Base-by-base conservation (phyloP, 2,113 vertebrate genomes). In the Arenaria interpres region DNA sequence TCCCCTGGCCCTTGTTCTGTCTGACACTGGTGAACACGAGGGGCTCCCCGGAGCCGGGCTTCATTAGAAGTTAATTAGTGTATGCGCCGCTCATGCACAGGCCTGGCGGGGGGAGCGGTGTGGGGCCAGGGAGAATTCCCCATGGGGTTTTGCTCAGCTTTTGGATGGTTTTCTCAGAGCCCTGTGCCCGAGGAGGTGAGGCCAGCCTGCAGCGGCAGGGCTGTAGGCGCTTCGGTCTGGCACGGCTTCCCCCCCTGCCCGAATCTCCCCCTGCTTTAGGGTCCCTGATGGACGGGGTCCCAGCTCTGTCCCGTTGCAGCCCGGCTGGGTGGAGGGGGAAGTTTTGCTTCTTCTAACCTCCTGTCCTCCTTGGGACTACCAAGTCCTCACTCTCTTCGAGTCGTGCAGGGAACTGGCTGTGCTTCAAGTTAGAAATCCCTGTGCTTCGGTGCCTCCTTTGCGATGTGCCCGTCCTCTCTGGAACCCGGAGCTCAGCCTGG, bases 61-160 rank as follows among this genome's bases (percentile, higher is more conserved):
- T 79, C 9, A 2, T 68, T 59, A 41, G 37, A 23, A 30, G 32
- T 21, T 39, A 54, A 30, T 82, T 72, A 60, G 30, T 24, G 22
- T 14, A 57, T 0, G 9, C 1, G 8, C 30, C 0, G 1, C 27
- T 41, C 2, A 1, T 28, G 10, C 43, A 4, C 10, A 37, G 17
- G 62, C 27, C 78, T 78, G 45, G 23, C 0, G 4, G 51, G 67
- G 67, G 54, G 25, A 39, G 41, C 1, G 1, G 6, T 4, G 25
- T 41, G n/a, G 0, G 8, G 23, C 8, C 35, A 13, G 10, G 33
- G 35, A n/a, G 22, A 23, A 10, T 50, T 48, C 79, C 35, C 57
- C 1, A 0, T 30, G 57, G 28, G 10, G 7, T n/a, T 78, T 57
- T 37, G 27, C 63, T 88, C 22, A 3, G 59, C 1, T 56, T 93